Percentiles rank a stretch among this genome's conserved stretches.
These are phyloP conservation scores for Heliconius hortense DNA, from an alignment of 2,888 invertebrate species.

Conservation along the genomic window DNA sequence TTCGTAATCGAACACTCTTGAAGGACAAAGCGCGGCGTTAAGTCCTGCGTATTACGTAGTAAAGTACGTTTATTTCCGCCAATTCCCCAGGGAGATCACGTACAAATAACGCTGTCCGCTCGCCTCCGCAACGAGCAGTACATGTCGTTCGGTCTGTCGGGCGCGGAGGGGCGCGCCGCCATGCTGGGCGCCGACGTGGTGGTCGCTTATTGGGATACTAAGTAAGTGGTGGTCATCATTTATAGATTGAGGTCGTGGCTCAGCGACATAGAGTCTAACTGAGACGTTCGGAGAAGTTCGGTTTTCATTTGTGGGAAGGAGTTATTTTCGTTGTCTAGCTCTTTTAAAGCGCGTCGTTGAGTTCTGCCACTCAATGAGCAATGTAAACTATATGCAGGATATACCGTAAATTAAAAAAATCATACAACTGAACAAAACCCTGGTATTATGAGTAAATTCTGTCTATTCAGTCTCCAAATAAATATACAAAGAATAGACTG, in stretches of 20 bases:
- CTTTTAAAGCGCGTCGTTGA: background rate
- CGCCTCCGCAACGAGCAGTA: conserved; percentile 92
- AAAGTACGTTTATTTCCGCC: background rate
- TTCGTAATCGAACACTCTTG: no score
- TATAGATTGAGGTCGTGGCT: background rate
- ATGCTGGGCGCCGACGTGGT: conserved; percentile 93
- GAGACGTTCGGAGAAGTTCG: background rate
- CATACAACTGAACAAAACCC: no score
- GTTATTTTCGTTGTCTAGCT: background rate
- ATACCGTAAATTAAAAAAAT: no score
- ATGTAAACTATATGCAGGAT: no score
- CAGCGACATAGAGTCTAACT: background rate
- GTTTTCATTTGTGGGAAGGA: background rate
- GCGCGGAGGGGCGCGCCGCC: conserved; percentile 86
- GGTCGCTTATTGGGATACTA: conserved; percentile 85
- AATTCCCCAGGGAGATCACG: conserved; percentile 75
- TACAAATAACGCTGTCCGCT: conserved; percentile 90
- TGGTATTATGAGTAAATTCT: background rate
- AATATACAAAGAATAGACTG: no score
- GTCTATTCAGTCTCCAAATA: no score
- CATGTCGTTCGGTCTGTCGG: conserved; percentile 93
- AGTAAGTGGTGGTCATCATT: conserved; percentile 29
- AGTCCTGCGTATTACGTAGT: background rate
- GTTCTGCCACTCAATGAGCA: background rate
- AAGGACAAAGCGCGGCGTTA: background rate